Base-by-base conservation (phyloP, 2,797 vertebrate species). In the Eulemur coronatus region DNA sequence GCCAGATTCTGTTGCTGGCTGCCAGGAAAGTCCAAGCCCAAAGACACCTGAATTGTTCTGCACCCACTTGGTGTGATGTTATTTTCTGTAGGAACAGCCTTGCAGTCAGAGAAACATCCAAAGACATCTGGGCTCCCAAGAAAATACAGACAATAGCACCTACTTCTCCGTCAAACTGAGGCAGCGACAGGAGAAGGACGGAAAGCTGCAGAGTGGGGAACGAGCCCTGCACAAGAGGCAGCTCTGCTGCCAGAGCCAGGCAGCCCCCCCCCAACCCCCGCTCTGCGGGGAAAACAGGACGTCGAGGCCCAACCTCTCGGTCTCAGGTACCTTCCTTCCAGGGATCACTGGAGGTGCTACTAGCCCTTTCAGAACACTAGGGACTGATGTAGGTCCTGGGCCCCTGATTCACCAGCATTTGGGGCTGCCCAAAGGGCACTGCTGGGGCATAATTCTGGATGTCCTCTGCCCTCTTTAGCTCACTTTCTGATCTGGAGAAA, bases 61-160 rank as follows among this genome's bases (percentile, higher is more conserved):
- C 15, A 14, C 67, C 88, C 84, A n/a, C 59, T 61, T 30, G 70
- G 75, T 50, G 76, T 17, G 43, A 35, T 43, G 61, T 35, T 72
- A 82, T 84, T 95, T 97, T 91, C 65, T 92, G 84, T 35, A 72
- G 84, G 63, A 89, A 63, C 61, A 81, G 90, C 63, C 78, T 30
- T 41, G 75, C 7, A 88, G 85, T 13, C 11, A 67, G 79, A 93
- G 55, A 89, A 84, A 73, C 91, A 89, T 52, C 84, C 84, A 59
- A 24, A 88, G 96, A 95, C 94, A 76, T 79, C 84, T 79, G 88
- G 82, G 50, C 59, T 91, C 61, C 69, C 41, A 35, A n/a, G 87
- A 43, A 92, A 70, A 69, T 11, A 24, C 18, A 89, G 90, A 57
- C 80, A 84, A 14, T 4, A 26, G 78, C 85, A 70, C 85, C 89